These are phyloP conservation scores for Corythaixoides concolor DNA, from an alignment of 2,113 vertebrate genomes.

Conservation along the genomic window DNA sequence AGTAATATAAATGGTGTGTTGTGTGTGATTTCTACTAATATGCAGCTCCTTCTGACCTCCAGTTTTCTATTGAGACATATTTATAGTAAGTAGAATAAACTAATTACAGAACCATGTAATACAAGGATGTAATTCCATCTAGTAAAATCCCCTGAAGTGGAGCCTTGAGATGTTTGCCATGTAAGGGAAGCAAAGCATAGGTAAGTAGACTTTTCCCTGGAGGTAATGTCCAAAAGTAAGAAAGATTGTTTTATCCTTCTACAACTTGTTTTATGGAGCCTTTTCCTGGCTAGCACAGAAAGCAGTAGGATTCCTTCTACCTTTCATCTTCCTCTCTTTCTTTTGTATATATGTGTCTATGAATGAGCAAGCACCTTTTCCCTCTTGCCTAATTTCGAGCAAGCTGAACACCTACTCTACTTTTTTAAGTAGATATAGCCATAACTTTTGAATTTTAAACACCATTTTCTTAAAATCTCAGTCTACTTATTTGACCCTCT, in stretches of 20 bases:
- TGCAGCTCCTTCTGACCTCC: conserved; percentile 26
- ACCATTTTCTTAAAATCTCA: neutral
- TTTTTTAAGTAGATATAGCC: neutral
- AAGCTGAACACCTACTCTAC: neutral
- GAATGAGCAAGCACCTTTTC: neutral
- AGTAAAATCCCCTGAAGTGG: conserved; percentile 41
- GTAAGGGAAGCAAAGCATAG: conserved; percentile 39
- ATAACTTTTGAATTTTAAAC: neutral
- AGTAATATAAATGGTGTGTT: neutral
- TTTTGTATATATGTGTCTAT: neutral
- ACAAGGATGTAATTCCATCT: conserved; percentile 47
- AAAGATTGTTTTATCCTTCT: neutral
- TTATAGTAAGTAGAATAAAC: conserved; percentile 55
- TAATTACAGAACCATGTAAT: conserved; percentile 51
- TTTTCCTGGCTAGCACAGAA: neutral
- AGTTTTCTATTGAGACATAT: conserved; percentile 57
- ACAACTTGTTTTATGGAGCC: neutral
- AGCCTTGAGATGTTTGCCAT: conserved; percentile 37
- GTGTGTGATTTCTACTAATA: conserved; percentile 36
- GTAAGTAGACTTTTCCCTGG: conserved; percentile 24
- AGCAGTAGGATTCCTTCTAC: neutral
- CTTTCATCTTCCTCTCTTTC: neutral
- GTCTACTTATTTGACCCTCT: neutral
- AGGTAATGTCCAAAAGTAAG: conserved; percentile 8
- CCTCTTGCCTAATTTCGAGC: neutral